Evolutionary conservation across 2,113 vertebrate species (phyloP), one percentile per base, ranked within the genome.

Genomic region (Mola mola): DNA sequence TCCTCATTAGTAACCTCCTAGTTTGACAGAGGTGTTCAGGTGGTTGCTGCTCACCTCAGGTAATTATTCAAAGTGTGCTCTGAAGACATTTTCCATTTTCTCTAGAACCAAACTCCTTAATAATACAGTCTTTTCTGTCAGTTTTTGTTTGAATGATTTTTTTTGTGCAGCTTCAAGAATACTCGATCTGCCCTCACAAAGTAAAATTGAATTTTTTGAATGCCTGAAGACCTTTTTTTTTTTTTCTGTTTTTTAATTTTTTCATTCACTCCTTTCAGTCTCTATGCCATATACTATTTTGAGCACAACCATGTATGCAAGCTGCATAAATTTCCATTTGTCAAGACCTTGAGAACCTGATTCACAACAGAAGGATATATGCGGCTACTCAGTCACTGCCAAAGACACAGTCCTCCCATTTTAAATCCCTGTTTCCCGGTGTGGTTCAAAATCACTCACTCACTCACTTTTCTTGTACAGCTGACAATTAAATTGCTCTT

Each of bases 1-100:
- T 50, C 24, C 81, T 87, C 73, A 81, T 87, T 86, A 89, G 75
- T 61, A 38, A 53, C 44, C 42, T 68, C 46, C 22, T 34, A 40
- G 70, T 58, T 71, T 81, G 75, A 82, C 77, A 74, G 75, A 79
- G 77, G 81, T 80, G 70, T 78, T 61, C 48, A 62, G 46, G 59
- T 64, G 75, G 66, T 75, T 75, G 75, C 77, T 77, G 71, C 75
- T 83, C 72, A 72, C 41, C 64, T 31, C 3, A 22, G n/a, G 44
- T 81, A 78, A 83, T 87, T 79, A 83, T 79, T 48, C 47, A 50
- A 75, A 64, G 59, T 63, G 44, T 26, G 51, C 38, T 56, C 26
- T 63, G 72, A 69, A 69, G 56, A 61, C 68, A 56, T n/a, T 9
- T n/a, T n/a, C n/a, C 33, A 36, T 60, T 85, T 66, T 44, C 50